phyloP scores from a whole-genome alignment of 1,140 invertebrate genomes.

The Bicyclus anynana region DNA sequence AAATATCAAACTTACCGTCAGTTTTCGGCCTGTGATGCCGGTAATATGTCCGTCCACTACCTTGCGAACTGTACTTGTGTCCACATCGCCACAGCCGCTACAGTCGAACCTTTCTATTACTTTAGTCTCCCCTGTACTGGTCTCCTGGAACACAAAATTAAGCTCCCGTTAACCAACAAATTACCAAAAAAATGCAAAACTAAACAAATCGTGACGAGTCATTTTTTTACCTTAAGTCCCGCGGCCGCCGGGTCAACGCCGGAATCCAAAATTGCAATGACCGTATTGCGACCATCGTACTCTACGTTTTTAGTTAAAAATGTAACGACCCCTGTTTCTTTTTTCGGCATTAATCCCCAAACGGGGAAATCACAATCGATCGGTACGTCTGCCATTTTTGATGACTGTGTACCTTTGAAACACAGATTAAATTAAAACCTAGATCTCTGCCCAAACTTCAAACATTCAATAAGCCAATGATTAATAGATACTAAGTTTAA shows the following conservation, averaged over 20 bases:
- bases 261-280: slow-evolving; percentile 98
- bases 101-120: slow-evolving; percentile 97
- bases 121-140: slow-evolving; percentile 92
- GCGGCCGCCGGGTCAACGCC: slow-evolving; percentile 97
- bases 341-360: slow-evolving; percentile 93
- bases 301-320: slow-evolving; percentile 95
- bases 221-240: slow-evolving; percentile 90
- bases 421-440: slow-evolving; percentile 11
- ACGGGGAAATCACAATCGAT: slow-evolving; percentile 88
- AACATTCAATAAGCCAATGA: no score
- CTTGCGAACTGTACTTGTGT: slow-evolving; percentile 76
- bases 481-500: no score
- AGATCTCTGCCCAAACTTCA: not conserved
- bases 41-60: slow-evolving; percentile 84
- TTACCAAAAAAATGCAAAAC: slow-evolving; percentile 40
- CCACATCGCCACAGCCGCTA: slow-evolving; percentile 93
- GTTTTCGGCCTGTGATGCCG: slow-evolving; percentile 91
- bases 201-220: slow-evolving; percentile 68
- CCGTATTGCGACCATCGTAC: slow-evolving; percentile 94
- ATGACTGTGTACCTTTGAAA: slow-evolving; percentile 37
- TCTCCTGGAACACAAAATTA: slow-evolving; percentile 80
- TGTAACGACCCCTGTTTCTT: slow-evolving; percentile 93
- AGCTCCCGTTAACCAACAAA: slow-evolving; percentile 32
- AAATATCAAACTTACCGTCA: slow-evolving; percentile 82
- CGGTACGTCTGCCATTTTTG: slow-evolving; percentile 80